These are phyloP conservation scores for Megalonaias nervosa DNA, from an alignment of 1,140 invertebrate genomes.

Conservation along the genomic window DNA sequence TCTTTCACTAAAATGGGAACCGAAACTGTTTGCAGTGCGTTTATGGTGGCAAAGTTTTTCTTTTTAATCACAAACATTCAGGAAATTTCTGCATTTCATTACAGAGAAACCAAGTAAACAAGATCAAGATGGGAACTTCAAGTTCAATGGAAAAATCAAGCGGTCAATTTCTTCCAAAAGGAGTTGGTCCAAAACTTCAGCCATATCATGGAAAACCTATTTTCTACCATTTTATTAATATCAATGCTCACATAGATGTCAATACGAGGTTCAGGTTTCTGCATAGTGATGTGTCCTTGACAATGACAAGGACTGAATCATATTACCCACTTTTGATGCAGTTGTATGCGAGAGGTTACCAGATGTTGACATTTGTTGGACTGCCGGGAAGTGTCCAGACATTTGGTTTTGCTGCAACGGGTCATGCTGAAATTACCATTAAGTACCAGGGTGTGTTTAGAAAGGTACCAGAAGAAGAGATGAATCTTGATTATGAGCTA, in stretches of 20 bases:
- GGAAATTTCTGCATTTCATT: no score
- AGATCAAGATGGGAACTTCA: no score
- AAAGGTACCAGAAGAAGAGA: constrained; percentile 17
- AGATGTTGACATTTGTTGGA: constrained; percentile 22
- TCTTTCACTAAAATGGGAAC: no score
- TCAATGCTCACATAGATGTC: constrained; percentile 16
- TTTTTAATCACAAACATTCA: no score
- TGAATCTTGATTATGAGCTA: constrained; percentile 15
- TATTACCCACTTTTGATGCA: constrained; percentile 24
- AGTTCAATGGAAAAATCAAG: no score
- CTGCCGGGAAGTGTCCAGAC: constrained; percentile 12
- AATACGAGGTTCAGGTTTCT: constrained; percentile 12
- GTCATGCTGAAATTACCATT: neutral
- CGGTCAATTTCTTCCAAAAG: neutral
- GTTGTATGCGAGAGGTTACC: constrained; percentile 22
- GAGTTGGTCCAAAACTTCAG: neutral
- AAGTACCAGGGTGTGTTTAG: constrained; percentile 27
- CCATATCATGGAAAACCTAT: constrained; percentile 20
- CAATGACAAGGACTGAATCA: constrained; percentile 7
- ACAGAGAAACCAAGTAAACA: no score
- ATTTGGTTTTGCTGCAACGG: constrained; percentile 6
- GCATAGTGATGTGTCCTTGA: constrained; percentile 5
- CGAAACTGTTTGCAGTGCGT: no score
- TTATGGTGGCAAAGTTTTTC: no score
- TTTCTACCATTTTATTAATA: constrained; percentile 13